Evolutionary conservation across 2,888 invertebrate genomes (phyloP).

Genomic region (Bombyx huttoni): DNA sequence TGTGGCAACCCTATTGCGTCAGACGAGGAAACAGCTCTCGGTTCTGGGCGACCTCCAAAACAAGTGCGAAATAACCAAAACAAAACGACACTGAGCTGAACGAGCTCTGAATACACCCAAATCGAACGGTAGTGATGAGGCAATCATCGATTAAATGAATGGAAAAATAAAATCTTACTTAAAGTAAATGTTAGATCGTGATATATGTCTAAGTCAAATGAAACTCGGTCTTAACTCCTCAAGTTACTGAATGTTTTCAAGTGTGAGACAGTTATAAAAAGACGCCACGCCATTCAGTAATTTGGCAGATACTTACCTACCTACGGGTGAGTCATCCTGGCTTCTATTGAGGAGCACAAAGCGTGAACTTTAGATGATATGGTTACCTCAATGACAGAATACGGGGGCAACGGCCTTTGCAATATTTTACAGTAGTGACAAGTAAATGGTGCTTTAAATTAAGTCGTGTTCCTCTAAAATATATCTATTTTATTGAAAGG

Average conservation of each 20-base stretch:
- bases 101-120: constrained; percentile 18
- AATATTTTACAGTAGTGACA: not conserved
- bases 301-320: constrained; percentile 20
- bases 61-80: constrained; percentile 24
- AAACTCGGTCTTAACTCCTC: constrained; percentile 8
- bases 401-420: constrained; percentile 5
- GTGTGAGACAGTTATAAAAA: constrained; percentile 13
- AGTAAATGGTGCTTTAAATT: not conserved
- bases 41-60: constrained; percentile 22
- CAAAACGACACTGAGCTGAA: constrained; percentile 18
- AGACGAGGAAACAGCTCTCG: constrained; percentile 18
- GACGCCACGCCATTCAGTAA: constrained; percentile 23
- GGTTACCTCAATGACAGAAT: constrained; percentile 2
- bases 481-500: not conserved
- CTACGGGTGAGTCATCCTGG: constrained; percentile 37
- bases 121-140: constrained; percentile 44
- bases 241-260: constrained; percentile 2
- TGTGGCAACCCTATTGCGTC: constrained; percentile 9
- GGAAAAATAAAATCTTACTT: constrained; percentile 35
- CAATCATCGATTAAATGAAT: constrained; percentile 47
- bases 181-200: constrained; percentile 25
- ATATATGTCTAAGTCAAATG: constrained; percentile 5
- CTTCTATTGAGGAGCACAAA: constrained; percentile 28
- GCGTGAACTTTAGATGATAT: constrained; percentile 24
- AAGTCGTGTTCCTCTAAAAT: not conserved